Evolutionary conservation across 2,113 vertebrate genomes (phyloP), one percentile per base, ranked within the genome.

Genomic region (Tenebrosternarchus preto): DNA sequence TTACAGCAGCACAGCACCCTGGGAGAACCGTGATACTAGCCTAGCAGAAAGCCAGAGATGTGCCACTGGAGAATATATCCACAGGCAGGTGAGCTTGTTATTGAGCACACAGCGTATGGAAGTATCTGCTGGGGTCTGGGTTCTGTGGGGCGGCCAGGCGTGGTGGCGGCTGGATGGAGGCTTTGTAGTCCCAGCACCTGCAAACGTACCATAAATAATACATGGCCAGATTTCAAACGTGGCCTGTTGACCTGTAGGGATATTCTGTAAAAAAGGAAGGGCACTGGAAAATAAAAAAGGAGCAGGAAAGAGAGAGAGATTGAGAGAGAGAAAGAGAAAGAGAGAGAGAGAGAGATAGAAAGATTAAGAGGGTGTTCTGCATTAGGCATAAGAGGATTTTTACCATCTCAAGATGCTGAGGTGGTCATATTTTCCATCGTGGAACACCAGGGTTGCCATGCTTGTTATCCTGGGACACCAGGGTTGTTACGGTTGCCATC

Each of bases 181-280:
- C 76, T 80, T 73, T 83, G 83, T 78, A 7, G 78, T 50, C 83
- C 79, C 77, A 70, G 82, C 82, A 82, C 81, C 80, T 19, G 24
- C 76, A 87, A 72, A 86, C 84, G 87, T 88, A 81, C 85, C 31
- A 80, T 80, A 67, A 82, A 81, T 82, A 76, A 73, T 75, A 69
- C 71, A 76, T 55, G 4, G 24, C 71, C 1, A 16, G 9, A 88
- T 90, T 86, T 88, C 85, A 81, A 87, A 82, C 84, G 76, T 86
- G 85, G 84, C 85, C 87, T 84, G 88, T 86, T 89, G 86, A 86
- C 87, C 81, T 89, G 84, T 79, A 50, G 90, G 63, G 85, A 88
- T 89, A 87, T 86, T 90, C 87, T 92, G 88, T 89, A 89, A 90
- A 86, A 92, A 89, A 85, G 20, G 60, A 36, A 61, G 57, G 63